Conservation (phyloP, 2,888 invertebrate species). For the Apamea sordens region DNA sequence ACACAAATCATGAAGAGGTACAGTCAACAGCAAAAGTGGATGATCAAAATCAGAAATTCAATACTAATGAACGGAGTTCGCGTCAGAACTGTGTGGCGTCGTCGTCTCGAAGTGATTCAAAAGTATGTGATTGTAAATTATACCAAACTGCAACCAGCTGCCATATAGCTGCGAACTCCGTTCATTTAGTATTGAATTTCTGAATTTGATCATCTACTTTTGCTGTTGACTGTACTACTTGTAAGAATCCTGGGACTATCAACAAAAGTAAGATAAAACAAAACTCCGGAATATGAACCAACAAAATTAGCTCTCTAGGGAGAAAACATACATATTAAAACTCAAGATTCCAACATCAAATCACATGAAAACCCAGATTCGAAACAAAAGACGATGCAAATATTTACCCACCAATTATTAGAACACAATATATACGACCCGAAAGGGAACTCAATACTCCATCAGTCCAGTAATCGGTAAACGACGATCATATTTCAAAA, state of each 20-base stretch:
- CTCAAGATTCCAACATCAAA: slow-evolving; percentile 3
- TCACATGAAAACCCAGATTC: neutral
- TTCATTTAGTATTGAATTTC: too few species aligned
- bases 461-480: slow-evolving; percentile 28
- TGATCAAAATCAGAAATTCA: too few species aligned
- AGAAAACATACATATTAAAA: slow-evolving; percentile 15
- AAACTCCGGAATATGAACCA: neutral
- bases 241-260: neutral
- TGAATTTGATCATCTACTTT: too few species aligned
- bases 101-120: too few species aligned
- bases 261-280: neutral
- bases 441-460: slow-evolving; percentile 27
- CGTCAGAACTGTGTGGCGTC: too few species aligned
- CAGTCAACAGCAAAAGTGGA: too few species aligned
- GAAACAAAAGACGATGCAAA: slow-evolving; percentile 28
- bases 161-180: too few species aligned
- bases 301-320: neutral
- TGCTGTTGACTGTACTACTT: too few species aligned
- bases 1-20: neutral
- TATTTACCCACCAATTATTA: slow-evolving; percentile 32
- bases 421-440: slow-evolving; percentile 27
- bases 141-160: too few species aligned
- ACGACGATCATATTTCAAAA: slow-evolving; percentile 53
- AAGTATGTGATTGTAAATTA: too few species aligned
- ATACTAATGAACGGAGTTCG: too few species aligned